Conservation (phyloP, 2,888 invertebrate species). For the Cynaeus angustus region DNA sequence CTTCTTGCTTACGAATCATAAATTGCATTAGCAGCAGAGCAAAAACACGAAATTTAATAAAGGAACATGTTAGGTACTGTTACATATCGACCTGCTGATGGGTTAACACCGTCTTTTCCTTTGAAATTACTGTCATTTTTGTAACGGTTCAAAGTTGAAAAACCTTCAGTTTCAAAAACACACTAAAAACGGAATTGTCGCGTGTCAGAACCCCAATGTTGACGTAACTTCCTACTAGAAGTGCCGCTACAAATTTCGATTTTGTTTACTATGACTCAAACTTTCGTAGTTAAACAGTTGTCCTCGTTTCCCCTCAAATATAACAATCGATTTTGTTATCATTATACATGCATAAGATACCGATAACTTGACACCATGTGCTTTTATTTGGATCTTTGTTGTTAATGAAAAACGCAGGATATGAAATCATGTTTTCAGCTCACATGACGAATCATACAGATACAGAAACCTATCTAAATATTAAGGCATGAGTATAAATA, state of each 20-base stretch:
- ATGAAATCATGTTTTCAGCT: constrained; percentile 8
- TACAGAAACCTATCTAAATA: constrained; percentile 12
- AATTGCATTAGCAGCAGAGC: no score
- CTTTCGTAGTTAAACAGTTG: not conserved
- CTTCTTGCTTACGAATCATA: no score
- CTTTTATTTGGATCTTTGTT: constrained; percentile 23
- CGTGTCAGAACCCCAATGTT: constrained; percentile 22
- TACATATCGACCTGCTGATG: no score
- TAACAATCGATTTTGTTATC: constrained; percentile 33
- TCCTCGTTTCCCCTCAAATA: constrained; percentile 19
- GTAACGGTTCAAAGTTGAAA: constrained; percentile 17
- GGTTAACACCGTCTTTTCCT: not conserved
- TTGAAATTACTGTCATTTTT: not conserved
- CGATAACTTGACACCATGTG: constrained; percentile 18
- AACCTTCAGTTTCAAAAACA: not conserved
- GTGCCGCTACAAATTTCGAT: constrained; percentile 22
- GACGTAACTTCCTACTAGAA: constrained; percentile 22
- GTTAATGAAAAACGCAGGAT: constrained; percentile 21
- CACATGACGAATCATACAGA: not conserved
- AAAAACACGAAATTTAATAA: no score
- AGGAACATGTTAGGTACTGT: no score
- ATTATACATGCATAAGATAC: constrained; percentile 25
- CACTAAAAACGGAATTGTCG: not conserved
- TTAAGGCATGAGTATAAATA: constrained; percentile 21
- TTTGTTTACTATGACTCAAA: constrained; percentile 28